A percentile compares a stretch with the other conserved stretches of the same genome.
Evolutionary conservation across 2,888 invertebrate species (phyloP).

Genomic region (Ramazzottius varieornatus): DNA sequence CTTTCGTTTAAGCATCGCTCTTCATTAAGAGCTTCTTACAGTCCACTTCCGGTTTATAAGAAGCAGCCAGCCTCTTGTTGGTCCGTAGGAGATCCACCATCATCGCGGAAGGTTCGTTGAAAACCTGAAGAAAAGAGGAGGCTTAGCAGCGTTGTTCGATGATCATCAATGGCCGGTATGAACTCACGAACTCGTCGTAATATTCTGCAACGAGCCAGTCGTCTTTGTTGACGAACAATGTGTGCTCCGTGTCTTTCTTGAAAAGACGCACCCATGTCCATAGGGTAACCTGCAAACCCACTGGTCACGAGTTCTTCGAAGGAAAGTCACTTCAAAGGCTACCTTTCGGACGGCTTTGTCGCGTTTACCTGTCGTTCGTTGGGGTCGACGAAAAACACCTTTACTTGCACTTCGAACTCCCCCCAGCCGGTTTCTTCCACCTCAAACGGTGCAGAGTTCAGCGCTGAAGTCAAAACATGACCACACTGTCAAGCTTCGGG

Average conservation of each 20-base stretch:
- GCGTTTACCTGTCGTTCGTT: constrained; percentile 62
- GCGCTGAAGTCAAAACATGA: background rate
- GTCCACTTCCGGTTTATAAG: background rate
- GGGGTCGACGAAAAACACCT: constrained; percentile 84
- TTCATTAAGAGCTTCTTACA: background rate
- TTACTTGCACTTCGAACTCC: constrained; percentile 91
- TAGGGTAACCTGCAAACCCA: background rate
- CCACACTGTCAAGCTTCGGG: too few species aligned
- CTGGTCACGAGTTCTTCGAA: background rate
- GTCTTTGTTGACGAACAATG: background rate
- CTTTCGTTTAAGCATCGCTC: background rate
- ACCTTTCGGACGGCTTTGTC: background rate
- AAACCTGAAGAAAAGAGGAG: background rate
- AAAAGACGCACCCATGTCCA: background rate
- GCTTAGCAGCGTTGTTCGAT: too few species aligned
- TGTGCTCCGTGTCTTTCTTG: background rate
- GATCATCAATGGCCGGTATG: too few species aligned
- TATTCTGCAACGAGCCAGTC: background rate
- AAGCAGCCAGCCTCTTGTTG: background rate
- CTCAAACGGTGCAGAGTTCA: constrained; percentile 48
- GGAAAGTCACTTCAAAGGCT: background rate
- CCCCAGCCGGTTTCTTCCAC: constrained; percentile 97
- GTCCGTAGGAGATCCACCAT: background rate
- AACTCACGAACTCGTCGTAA: background rate
- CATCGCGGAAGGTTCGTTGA: background rate